Conservation (phyloP, 1,140 invertebrate species). For the Vanessa atalanta region DNA sequence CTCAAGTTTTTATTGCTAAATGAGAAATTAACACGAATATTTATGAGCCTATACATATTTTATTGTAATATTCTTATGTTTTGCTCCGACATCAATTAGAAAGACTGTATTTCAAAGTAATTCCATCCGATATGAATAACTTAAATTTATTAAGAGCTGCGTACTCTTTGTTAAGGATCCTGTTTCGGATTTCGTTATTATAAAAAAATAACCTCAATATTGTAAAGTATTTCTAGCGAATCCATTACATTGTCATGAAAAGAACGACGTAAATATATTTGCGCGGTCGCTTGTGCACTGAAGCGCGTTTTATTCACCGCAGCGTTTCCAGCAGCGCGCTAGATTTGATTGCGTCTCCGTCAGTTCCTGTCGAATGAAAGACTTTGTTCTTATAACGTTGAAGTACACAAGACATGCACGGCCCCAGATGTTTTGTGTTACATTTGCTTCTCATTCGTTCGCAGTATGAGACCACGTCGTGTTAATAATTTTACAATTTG, state of each 20-base stretch:
- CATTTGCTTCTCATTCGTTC: background rate
- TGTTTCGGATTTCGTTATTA: no score
- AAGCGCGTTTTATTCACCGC: slow-evolving; percentile 21
- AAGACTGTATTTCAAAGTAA: background rate
- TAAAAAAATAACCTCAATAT: background rate
- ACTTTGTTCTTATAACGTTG: background rate
- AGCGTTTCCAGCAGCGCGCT: background rate
- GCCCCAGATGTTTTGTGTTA: slow-evolving; percentile 3
- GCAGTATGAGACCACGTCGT: no score
- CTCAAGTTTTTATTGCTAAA: slow-evolving; percentile 8
- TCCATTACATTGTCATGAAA: no score
- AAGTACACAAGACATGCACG: background rate
- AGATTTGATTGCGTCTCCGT: slow-evolving; percentile 10
- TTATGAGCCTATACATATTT: slow-evolving; percentile 11
- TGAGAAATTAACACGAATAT: slow-evolving; percentile 5
- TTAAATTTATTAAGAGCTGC: no score
- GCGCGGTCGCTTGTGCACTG: background rate
- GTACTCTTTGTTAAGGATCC: no score
- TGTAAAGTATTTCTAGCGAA: no score
- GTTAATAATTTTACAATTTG: no score
- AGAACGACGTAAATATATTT: slow-evolving; percentile 5
- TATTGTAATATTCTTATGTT: background rate
- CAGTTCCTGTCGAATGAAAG: background rate
- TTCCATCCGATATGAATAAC: background rate
- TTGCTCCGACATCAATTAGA: background rate